A percentile compares a stretch with the other conserved stretches of the same genome.
These are phyloP conservation scores for Atta colombica DNA, from an alignment of 1,140 invertebrate genomes.

Conservation along the genomic window DNA sequence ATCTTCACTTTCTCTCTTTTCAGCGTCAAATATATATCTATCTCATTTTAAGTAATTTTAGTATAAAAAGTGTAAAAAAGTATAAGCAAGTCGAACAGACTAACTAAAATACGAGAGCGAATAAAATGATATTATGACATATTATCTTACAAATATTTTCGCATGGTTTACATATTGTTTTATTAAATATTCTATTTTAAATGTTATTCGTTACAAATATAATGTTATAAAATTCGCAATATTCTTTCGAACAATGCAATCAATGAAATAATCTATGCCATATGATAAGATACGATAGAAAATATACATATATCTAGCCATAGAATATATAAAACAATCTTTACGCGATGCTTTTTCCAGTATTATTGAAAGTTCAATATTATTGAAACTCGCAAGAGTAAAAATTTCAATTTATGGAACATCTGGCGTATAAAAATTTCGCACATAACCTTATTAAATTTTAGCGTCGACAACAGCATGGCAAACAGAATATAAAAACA, in stretches of 20 bases:
- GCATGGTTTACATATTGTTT: not conserved
- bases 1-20: too few species aligned
- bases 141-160: not conserved
- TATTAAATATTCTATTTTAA: not conserved
- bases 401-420: constrained; percentile 45
- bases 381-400: not conserved
- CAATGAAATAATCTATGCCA: not conserved
- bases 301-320: not conserved
- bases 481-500: constrained; percentile 25
- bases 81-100: too few species aligned
- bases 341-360: constrained; percentile 2
- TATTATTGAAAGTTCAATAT: not conserved
- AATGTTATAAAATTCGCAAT: not conserved
- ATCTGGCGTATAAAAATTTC: constrained; percentile 1
- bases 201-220: not conserved
- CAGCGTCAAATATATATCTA: too few species aligned
- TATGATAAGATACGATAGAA: not conserved
- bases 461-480: not conserved
- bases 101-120: too few species aligned
- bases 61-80: too few species aligned
- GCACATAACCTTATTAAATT: not conserved
- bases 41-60: too few species aligned
- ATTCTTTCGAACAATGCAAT: not conserved
- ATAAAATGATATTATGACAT: too few species aligned
- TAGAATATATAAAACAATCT: constrained; percentile 15